Evolutionary conservation across 92 coral and sea anemone genomes (phyloP), one percentile per base, ranked within the genome.

Genomic region (Chrysogorgia sp.): DNA sequence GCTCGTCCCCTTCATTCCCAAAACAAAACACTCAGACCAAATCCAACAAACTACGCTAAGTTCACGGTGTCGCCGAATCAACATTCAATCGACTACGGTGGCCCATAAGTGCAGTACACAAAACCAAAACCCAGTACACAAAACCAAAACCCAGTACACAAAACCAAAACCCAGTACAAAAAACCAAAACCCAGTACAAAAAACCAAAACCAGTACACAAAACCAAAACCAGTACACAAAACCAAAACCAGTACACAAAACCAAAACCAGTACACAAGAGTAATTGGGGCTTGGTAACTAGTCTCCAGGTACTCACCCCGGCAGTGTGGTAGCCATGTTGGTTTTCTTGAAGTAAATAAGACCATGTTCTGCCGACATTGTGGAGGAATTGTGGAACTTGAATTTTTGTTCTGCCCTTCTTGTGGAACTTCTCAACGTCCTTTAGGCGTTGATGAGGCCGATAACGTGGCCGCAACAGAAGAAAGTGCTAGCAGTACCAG

Each of bases 51-150:
- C n/a, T n/a, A n/a, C n/a, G n/a, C n/a, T n/a, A n/a, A n/a, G n/a
- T n/a, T n/a, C n/a, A n/a, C n/a, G n/a, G n/a, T n/a, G n/a, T n/a
- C n/a, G n/a, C n/a, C n/a, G n/a, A n/a, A n/a, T n/a, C n/a, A n/a
- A n/a, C n/a, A n/a, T n/a, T n/a, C n/a, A n/a, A n/a, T n/a, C n/a
- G 77, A 55, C 86, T 86, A 33, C 79, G 84, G 40, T 86, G 83
- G 41, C 71, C 84, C 50, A 57, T 63, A 63, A 50, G 70, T 87
- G 81, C 85, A 84, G 66, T 25, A 84, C 85, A 25, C 33, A 28
- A 43, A 43, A 40, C n/a, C 82, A 62, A 50, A 87, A 82, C 40
- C 82, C 87, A 33, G 65, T 75, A 48, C 65, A 29, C 53, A 76
- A 60, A 56, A 43, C 25, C 19, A 7, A 33, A 15, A 58, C 15